phyloP scores from a whole-genome alignment of 2,888 invertebrate genomes.

The Oegoconia quadripuncta region DNA sequence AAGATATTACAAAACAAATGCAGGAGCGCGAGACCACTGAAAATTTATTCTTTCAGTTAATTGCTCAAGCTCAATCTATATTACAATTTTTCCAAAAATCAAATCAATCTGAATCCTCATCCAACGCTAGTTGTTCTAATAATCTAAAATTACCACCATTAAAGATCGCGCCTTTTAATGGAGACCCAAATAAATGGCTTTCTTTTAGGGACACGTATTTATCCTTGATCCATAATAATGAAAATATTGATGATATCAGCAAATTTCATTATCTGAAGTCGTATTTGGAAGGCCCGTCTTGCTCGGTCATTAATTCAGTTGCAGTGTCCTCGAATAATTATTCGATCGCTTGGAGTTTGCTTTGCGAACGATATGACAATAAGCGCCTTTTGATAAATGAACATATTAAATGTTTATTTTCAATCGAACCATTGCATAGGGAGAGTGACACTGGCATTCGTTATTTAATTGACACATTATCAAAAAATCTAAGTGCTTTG shows the following conservation, averaged over 20 bases:
- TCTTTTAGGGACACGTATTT: slow-evolving; percentile 13
- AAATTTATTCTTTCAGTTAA: too few species aligned
- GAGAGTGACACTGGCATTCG: slow-evolving; percentile 12
- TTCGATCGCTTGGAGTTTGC: slow-evolving; percentile 10
- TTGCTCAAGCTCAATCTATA: too few species aligned
- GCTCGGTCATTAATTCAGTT: slow-evolving; percentile 9
- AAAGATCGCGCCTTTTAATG: slow-evolving; percentile 11
- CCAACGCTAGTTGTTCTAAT: too few species aligned
- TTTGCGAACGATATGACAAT: slow-evolving; percentile 16
- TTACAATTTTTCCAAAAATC: too few species aligned
- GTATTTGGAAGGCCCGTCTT: slow-evolving; percentile 13
- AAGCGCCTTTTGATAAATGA: slow-evolving; percentile 14
- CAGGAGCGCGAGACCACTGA: too few species aligned
- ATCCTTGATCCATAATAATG: slow-evolving; percentile 14
- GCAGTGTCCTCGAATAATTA: slow-evolving; percentile 11
- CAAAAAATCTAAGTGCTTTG: slow-evolving; percentile 13
- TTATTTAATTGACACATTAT: slow-evolving; percentile 11
- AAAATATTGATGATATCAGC: slow-evolving; percentile 4
- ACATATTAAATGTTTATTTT: slow-evolving; percentile 15
- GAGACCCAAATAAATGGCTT: slow-evolving; percentile 11
- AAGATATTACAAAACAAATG: too few species aligned
- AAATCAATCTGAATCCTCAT: too few species aligned
- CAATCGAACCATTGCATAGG: slow-evolving; percentile 9
- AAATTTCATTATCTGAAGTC: too few species aligned
- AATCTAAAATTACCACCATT: slow-evolving; percentile 4